Base-by-base conservation (phyloP, 1,140 invertebrate genomes). In the Drosophila chauvacae region DNA sequence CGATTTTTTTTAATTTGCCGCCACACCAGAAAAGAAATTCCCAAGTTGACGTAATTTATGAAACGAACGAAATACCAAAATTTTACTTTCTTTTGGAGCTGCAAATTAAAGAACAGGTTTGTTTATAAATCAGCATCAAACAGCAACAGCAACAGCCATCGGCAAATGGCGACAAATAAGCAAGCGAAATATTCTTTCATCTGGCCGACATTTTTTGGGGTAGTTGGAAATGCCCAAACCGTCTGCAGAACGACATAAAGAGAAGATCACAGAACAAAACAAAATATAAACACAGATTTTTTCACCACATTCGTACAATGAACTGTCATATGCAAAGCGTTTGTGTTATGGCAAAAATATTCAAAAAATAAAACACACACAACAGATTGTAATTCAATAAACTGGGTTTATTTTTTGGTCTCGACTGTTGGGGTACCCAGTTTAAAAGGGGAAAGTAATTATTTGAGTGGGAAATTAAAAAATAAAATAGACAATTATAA, bases 51-150 rank as follows among this genome's bases (percentile, higher is more conserved):
- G 53, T 72, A 77, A 80, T 63, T 86, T 81, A 81, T 86, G 64
- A 68, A 74, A 48, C 68, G 56, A 59, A 51, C 16, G n/a, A 61
- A 68, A 78, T 58, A 65, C 37, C 41, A 68, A 50, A 77, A 65
- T 87, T 87, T 86, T 87, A 86, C 83, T 86, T 86, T 86, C 83
- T 76, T 76, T 73, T 26, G 55, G 50, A 41, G 66, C 58, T 59
- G 71, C 63, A 77, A 80, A 85, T 80, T 77, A 53, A 48, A 26
- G 7, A 87, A 86, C 83, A 68, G 66, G 83, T 87, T 87, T 79
- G 69, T 84, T 80, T 80, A 77, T 81, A 77, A 85, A 81, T 85
- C 64, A 71, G 41, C 47, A 70, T 50, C 60, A 45, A 68, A 71
- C 47, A 23, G 20, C 51, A 53, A n/a, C 14, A 47, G 7, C 42